Percentiles rank a stretch among this genome's conserved stretches.
These are phyloP conservation scores for Drosophila percnosoma DNA, from an alignment of 2,888 invertebrate species.

Conservation along the genomic window DNA sequence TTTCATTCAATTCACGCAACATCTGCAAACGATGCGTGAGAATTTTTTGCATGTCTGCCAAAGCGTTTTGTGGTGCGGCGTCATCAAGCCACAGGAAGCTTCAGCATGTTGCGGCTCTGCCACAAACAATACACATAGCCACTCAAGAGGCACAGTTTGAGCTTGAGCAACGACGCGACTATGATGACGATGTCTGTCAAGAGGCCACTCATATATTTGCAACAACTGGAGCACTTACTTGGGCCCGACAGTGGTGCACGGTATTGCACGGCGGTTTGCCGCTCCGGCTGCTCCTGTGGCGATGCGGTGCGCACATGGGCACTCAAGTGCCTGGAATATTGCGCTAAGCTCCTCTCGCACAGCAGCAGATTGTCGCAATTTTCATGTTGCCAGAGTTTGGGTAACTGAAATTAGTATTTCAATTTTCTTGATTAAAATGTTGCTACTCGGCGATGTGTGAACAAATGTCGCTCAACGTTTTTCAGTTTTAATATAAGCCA, in stretches of 20 bases:
- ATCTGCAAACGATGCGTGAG: constrained; percentile 75
- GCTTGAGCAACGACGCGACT: constrained; percentile 44
- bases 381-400: constrained; percentile 13
- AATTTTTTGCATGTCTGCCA: constrained; percentile 62
- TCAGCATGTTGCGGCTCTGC: constrained; percentile 46
- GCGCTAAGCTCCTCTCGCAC: constrained; percentile 32
- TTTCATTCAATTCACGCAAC: constrained; percentile 21
- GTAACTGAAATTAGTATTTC: constrained; percentile 35
- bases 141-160: constrained; percentile 71
- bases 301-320: constrained; percentile 69
- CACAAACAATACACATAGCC: constrained; percentile 54
- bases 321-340: constrained; percentile 71
- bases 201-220: constrained; percentile 80
- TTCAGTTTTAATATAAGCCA: constrained; percentile 4
- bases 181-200: constrained; percentile 73
- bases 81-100: constrained; percentile 78
- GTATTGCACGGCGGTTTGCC: constrained; percentile 42
- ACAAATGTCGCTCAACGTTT: constrained; percentile 45
- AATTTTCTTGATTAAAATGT: constrained; percentile 60
- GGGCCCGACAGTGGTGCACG: constrained; percentile 29
- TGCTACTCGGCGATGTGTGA: constrained; percentile 71
- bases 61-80: constrained; percentile 50
- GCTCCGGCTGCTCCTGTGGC: constrained; percentile 58
- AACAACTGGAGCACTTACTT: constrained; percentile 67
- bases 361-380: constrained; percentile 68